Evolutionary conservation across 92 coral and sea anemone species (phyloP).

Genomic region (Porites cylindrica): DNA sequence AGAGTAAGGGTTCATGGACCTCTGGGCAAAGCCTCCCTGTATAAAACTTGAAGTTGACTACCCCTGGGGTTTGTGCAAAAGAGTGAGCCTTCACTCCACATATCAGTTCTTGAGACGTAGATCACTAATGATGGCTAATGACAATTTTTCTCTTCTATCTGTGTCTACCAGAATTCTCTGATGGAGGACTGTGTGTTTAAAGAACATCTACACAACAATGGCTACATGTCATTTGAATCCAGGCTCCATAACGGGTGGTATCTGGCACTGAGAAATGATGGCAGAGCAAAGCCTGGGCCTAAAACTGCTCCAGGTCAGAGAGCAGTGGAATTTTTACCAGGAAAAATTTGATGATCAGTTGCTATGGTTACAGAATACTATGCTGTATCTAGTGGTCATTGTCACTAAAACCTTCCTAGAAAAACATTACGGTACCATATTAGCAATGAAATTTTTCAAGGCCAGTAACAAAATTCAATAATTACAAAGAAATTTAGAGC

Average conservation of each 20-base stretch:
- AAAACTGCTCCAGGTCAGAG: conserved; percentile 60
- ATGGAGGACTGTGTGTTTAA: conserved; percentile 60
- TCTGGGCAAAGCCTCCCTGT: too few relatives aligned
- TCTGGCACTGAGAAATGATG: conserved; percentile 59
- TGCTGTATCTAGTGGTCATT: background rate
- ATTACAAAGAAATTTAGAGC: too few relatives aligned
- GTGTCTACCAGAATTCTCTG: conserved; percentile 32
- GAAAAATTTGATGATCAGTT: background rate
- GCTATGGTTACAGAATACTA: background rate
- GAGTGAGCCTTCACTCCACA: too few relatives aligned
- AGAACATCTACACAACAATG: conserved; percentile 47
- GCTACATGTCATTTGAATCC: conserved; percentile 73
- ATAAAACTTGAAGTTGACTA: too few relatives aligned
- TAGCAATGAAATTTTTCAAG: background rate
- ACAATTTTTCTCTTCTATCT: background rate
- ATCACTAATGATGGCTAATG: too few relatives aligned
- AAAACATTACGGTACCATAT: background rate
- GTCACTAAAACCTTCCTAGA: background rate
- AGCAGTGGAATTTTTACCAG: conserved; percentile 58
- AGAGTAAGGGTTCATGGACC: too few relatives aligned
- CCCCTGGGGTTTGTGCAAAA: too few relatives aligned
- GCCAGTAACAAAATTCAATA: too few relatives aligned
- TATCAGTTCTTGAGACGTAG: too few relatives aligned
- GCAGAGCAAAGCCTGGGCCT: conserved; percentile 61
- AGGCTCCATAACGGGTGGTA: conserved; percentile 60